Evolutionary conservation across 2,888 invertebrate species (phyloP).

Genomic region (Gastracanthus pulcherrimus): DNA sequence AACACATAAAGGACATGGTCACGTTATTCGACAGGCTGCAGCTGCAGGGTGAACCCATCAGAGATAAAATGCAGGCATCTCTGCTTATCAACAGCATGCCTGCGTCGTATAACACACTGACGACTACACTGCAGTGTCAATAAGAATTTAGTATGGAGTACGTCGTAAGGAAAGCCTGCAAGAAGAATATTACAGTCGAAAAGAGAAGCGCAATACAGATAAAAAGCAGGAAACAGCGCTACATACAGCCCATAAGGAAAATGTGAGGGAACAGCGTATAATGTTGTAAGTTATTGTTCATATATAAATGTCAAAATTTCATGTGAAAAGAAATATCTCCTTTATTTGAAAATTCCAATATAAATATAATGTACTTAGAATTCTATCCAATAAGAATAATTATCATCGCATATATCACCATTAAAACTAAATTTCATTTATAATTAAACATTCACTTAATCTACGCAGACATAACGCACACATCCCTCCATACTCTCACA

Average conservation of each 20-base stretch:
- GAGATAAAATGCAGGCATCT: constrained; percentile 53
- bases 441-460: too few relatives aligned
- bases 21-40: constrained; percentile 48
- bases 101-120: constrained; percentile 54
- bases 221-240: constrained; percentile 38
- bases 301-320: too few relatives aligned
- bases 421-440: too few relatives aligned
- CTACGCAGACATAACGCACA: too few relatives aligned
- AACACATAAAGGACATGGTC: constrained; percentile 51
- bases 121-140: constrained; percentile 56
- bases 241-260: neutral
- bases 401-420: too few relatives aligned
- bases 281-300: too few relatives aligned
- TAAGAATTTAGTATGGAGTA: constrained; percentile 57
- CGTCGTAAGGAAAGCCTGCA: constrained; percentile 60
- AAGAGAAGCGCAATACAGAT: neutral
- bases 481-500: too few relatives aligned
- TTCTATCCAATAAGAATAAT: too few relatives aligned
- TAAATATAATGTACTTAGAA: too few relatives aligned
- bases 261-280: too few relatives aligned
- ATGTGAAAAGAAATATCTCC: too few relatives aligned
- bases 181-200: constrained; percentile 59
- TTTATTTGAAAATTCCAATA: too few relatives aligned
- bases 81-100: constrained; percentile 59
- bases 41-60: constrained; percentile 56